phyloP scores from a whole-genome alignment of 2,888 invertebrate species.

The Mythimna albipuncta region DNA sequence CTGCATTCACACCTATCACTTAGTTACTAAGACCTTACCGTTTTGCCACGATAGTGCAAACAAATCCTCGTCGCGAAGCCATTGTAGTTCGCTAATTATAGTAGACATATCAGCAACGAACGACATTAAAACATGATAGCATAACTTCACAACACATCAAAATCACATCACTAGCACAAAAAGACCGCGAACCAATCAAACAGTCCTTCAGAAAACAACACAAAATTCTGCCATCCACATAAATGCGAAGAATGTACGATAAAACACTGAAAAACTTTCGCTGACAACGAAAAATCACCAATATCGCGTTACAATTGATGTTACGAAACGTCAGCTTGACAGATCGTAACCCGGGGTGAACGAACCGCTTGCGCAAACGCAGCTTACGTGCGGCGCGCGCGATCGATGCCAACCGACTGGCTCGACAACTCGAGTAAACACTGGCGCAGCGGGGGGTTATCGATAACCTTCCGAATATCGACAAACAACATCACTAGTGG shows the following conservation, averaged over 20 bases:
- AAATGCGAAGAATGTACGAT: conserved; percentile 64
- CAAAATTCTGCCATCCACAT: conserved; percentile 63
- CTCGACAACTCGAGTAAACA: conserved; percentile 69
- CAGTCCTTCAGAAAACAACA: conserved; percentile 71
- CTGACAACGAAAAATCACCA: conserved; percentile 62
- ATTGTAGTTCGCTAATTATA: conserved; percentile 88
- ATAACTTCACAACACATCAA: conserved; percentile 77
- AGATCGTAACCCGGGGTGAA: conserved; percentile 82
- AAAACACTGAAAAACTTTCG: conserved; percentile 59
- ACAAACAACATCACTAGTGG: conserved; percentile 74
- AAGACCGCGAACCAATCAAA: conserved; percentile 68
- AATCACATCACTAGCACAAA: conserved; percentile 83
- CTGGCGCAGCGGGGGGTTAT: conserved; percentile 85
- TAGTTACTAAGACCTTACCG: conserved; percentile 73
- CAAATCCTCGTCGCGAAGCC: conserved; percentile 88
- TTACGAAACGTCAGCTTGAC: conserved; percentile 86
- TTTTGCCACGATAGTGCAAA: conserved; percentile 89
- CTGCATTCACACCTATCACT: background rate
- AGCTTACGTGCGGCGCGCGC: conserved; percentile 79
- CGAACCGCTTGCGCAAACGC: conserved; percentile 76
- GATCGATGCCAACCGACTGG: conserved; percentile 81
- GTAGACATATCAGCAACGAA: conserved; percentile 87
- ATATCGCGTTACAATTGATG: conserved; percentile 70
- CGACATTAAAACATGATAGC: conserved; percentile 87
- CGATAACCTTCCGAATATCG: conserved; percentile 79